These are phyloP conservation scores for Trichomycterus rosablanca DNA, from an alignment of 2,113 vertebrate species.

Conservation along the genomic window DNA sequence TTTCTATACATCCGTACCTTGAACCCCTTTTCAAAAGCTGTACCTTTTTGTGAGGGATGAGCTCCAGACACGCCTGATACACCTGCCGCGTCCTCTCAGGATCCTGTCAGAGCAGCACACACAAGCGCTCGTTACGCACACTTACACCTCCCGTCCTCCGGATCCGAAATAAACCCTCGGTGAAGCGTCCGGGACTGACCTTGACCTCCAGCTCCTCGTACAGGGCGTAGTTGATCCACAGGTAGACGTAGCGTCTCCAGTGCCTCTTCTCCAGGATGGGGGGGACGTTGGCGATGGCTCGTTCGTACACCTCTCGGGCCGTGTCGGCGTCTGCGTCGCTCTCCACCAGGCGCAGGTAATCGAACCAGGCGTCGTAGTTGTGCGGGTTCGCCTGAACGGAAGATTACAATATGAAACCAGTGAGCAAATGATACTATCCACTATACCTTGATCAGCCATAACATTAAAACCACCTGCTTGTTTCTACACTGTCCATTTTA, in stretches of 20 bases:
- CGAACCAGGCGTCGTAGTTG: conserved; percentile 97
- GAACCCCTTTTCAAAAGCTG: neutral
- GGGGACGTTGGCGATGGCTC: conserved; percentile 90
- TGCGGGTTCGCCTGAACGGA: conserved; percentile 84
- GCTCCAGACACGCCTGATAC: conserved; percentile 88
- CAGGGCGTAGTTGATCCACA: conserved; percentile 94
- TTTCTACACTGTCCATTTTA: too few relatives aligned
- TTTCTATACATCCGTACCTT: too few relatives aligned
- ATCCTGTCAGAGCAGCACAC: conserved; percentile 68
- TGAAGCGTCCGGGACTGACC: conserved; percentile 62
- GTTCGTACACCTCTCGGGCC: conserved; percentile 88
- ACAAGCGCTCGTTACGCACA: neutral
- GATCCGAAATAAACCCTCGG: neutral
- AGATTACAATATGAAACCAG: too few relatives aligned
- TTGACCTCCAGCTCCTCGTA: conserved; percentile 96
- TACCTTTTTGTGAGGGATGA: conserved; percentile 98
- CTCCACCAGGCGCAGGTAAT: conserved; percentile 92
- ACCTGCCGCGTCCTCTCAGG: conserved; percentile 89
- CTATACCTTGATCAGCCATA: too few relatives aligned
- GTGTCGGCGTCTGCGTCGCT: conserved; percentile 81
- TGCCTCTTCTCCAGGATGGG: conserved; percentile 93
- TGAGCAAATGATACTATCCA: too few relatives aligned
- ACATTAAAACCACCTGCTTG: too few relatives aligned
- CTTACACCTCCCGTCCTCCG: neutral
- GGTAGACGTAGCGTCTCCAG: conserved; percentile 95